phyloP scores from a whole-genome alignment of 2,888 invertebrate genomes.

The Theretra japonica region DNA sequence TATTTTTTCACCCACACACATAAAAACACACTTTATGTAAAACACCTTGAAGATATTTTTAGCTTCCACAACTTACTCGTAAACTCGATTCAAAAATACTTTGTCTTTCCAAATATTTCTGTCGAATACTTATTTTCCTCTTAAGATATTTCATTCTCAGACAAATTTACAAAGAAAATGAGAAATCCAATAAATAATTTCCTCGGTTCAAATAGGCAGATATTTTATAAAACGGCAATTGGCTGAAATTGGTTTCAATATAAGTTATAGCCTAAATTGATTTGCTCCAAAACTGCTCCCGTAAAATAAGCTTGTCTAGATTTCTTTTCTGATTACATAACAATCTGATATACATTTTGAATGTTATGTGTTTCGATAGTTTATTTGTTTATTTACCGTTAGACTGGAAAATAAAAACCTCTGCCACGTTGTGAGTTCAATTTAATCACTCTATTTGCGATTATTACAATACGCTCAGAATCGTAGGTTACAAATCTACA shows the following conservation, averaged over 20 bases:
- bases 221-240: constrained; percentile 17
- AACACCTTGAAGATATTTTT: background rate
- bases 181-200: constrained; percentile 4
- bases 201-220: background rate
- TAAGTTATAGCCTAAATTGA: constrained; percentile 18
- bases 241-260: constrained; percentile 14
- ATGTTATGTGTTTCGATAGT: background rate
- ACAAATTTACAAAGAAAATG: constrained; percentile 13
- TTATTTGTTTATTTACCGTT: background rate
- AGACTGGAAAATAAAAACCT: too few species aligned
- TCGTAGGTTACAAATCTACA: too few species aligned
- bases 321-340: constrained; percentile 17
- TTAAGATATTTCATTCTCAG: background rate
- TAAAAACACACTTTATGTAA: too few species aligned
- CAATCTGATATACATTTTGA: background rate
- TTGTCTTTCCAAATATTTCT: background rate
- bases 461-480: too few species aligned
- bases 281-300: background rate
- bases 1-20: too few species aligned
- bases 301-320: constrained; percentile 12
- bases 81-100: background rate
- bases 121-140: background rate
- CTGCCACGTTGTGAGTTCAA: too few species aligned
- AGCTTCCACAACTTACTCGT: background rate
- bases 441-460: too few species aligned